Base-by-base conservation (phyloP, 1,140 invertebrate genomes). In the Trichonephila clavata region DNA sequence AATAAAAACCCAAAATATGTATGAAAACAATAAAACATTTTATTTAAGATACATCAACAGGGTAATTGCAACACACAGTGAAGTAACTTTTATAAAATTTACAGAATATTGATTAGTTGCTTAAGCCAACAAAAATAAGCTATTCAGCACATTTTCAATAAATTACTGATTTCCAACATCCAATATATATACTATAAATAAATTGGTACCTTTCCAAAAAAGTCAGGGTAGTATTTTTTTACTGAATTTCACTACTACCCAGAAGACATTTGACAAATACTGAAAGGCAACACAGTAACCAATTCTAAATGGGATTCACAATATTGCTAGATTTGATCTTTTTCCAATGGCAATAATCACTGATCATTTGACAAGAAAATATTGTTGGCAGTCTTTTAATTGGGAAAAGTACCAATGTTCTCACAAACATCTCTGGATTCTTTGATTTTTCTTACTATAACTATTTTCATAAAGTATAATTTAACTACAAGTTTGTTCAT, bases 21-120 rank as follows among this genome's bases (percentile, higher is more conserved):
- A 99, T 96, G 98, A 99, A 92, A 92, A 92, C 90, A 92, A 92
- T 92, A 92, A 92, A 92, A 92, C 81, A 92, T 84, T 92, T 92
- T 92, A 92, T 92, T 92, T 92, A 81, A 90, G 80, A 92, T 84
- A 92, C 90, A 92, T 92, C 90, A 92, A 92, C 90, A 92, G 90
- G 90, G 61, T 84, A 92, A 92, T 80, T 92, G 90, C 90, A 90
- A 90, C 32, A 84, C 65, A 92, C 80, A 92, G 61, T 84, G 24
- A 71, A 63, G 61, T 92, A 92, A 92, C 90, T 92, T 92, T 92
- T 80, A 84, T 92, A 84, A 92, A 92, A 61, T 84, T 60, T 92
- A 65, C 65, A 92, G 59, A 80, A 90, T 39, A 81, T 50, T 77
- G 63, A 89, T 77, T 21, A 27, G 14, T 92, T 84, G 80, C 39